Base-by-base conservation (phyloP, 2,797 vertebrate species). In the Cyclura pinguis region DNA sequence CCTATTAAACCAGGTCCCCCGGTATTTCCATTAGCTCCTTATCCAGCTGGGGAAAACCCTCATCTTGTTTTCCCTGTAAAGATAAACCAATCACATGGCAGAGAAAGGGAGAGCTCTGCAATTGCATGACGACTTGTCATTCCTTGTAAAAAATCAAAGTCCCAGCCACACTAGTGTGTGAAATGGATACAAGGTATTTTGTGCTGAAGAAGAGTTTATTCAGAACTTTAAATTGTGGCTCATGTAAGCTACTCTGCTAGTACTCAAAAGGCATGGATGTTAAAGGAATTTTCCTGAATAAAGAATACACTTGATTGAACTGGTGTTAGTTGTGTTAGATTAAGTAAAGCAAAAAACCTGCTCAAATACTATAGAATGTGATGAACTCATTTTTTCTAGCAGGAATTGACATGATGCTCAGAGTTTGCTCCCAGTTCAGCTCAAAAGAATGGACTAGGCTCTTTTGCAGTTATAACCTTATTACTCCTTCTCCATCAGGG, bases 231-330 rank as follows among this genome's bases (percentile, higher is more conserved):
- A 0, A 72, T 1, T 42, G 12, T 76, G 72, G 1, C 67, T 0
- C 1, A 59, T 29, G 62, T 10, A 83, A 85, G 78, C 64, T 3
- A 7, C 16, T 64, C 67, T 52, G 0, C 13, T 9, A 27, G 42
- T 90, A 91, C 85, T 90, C 22, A 0, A 82, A 92, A 87, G 55
- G 77, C 8, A 72, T 87, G 88, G 59, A 82, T 87, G 20, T 93
- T 88, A 47, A 86, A 32, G 29, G 80, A 90, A 85, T 62, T 91
- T 22, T 91, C 22, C 86, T 59, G 20, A 96, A 96, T 95, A 96
- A 96, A 96, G 84, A 92, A 55, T 81, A 93, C 88, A 38, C 67
- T 94, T 84, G 64, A 74, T 3, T 80, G 80, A 87, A 57, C 69
- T 32, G 57, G 67, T 81, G 50, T 22, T 35, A 62, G 59, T 1